phyloP scores from a whole-genome alignment of 2,888 invertebrate species.

The Pogonocherus hispidulus region DNA sequence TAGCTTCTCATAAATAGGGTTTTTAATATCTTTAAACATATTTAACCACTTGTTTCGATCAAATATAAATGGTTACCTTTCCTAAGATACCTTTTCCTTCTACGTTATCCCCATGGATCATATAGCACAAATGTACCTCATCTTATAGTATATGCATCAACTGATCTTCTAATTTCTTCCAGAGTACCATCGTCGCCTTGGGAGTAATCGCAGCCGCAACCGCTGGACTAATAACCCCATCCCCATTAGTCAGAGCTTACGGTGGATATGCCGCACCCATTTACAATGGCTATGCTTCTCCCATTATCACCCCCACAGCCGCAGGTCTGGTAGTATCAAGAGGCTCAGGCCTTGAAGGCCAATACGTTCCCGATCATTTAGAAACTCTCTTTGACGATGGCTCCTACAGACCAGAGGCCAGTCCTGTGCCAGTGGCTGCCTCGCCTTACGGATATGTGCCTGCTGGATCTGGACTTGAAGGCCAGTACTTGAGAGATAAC shows the following conservation, averaged over 20 bases:
- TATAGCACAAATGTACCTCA: no score
- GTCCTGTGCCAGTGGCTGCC: conserved; percentile 48
- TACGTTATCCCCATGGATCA: no score
- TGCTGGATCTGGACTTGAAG: conserved; percentile 53
- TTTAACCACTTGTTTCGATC: no score
- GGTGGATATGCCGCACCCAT: conserved; percentile 21
- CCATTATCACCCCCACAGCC: conserved; percentile 22
- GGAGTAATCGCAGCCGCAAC: conserved; percentile 50
- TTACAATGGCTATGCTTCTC: conserved; percentile 22
- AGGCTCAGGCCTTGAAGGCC: conserved; percentile 50
- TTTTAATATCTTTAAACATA: no score
- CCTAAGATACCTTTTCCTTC: no score
- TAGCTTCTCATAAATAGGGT: no score
- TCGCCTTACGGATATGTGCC: conserved; percentile 55
- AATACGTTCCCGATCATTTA: background rate
- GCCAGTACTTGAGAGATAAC: conserved; percentile 57
- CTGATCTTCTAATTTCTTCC: conserved; percentile 10
- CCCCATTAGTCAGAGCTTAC: conserved; percentile 20
- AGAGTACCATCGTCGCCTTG: conserved; percentile 46
- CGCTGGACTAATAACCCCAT: conserved; percentile 47
- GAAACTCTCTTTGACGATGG: conserved; percentile 17
- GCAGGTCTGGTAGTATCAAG: conserved; percentile 43
- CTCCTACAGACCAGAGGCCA: conserved; percentile 54
- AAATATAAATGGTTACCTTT: no score
- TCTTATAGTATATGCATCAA: no score